These are phyloP conservation scores for Cremastobaeus sp. DNA, from an alignment of 2,888 invertebrate species.

Conservation along the genomic window DNA sequence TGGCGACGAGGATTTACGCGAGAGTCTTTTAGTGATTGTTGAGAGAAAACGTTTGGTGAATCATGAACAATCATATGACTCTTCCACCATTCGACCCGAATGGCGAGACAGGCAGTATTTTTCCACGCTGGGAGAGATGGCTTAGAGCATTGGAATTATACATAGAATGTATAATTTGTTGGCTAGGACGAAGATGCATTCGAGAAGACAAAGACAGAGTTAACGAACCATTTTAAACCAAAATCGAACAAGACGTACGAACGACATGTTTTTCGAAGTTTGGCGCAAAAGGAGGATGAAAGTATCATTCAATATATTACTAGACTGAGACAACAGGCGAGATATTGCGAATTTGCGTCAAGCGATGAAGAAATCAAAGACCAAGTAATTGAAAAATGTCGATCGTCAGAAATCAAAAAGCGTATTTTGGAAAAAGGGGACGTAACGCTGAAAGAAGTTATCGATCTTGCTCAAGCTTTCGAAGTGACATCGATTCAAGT, in stretches of 20 bases:
- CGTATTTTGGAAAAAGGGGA: constrained; percentile 48
- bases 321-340: constrained; percentile 66
- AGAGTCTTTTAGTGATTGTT: too few relatives aligned
- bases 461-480: constrained; percentile 16
- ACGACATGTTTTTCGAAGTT: constrained; percentile 68
- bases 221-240: constrained; percentile 64
- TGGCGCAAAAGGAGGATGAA: constrained; percentile 66
- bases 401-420: constrained; percentile 54
- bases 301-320: constrained; percentile 67
- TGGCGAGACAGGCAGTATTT: constrained; percentile 9
- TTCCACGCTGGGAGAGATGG: constrained; percentile 29
- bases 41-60: too few relatives aligned
- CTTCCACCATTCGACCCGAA: constrained; percentile 8
- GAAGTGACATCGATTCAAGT: constrained; percentile 4
- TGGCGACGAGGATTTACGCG: not conserved
- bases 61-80: too few relatives aligned
- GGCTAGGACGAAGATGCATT: constrained; percentile 13
- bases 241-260: constrained; percentile 68
- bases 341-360: constrained; percentile 64
- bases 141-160: constrained; percentile 10
- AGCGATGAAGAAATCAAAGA: constrained; percentile 59
- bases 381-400: constrained; percentile 46
- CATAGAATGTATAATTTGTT: not conserved
- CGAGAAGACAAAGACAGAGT: constrained; percentile 8
- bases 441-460: not conserved